Base-by-base conservation (phyloP, 2,888 invertebrate species). In the Copidosoma aretas region DNA sequence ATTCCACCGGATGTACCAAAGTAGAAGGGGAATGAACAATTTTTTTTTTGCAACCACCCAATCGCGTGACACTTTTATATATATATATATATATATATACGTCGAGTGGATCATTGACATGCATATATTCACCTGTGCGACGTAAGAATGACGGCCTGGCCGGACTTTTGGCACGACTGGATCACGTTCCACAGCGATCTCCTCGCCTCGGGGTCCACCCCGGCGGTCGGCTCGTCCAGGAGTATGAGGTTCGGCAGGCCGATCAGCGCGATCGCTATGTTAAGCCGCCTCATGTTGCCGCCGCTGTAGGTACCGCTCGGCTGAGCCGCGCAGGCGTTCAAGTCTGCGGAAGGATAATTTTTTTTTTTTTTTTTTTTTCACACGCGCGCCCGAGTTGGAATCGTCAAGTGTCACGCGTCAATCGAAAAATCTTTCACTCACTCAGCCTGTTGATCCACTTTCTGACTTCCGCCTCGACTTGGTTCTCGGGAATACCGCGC, bases 261-360 rank as follows among this genome's bases (percentile, higher is more conserved):
- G 65, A 93, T 89, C 73, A 93, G 87, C 49, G 91, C 89, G 76
- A 93, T 89, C 1, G 93, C 93, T 51, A 93, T 90, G 41, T 91
- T 91, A 24, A 94, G 82, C 78, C 94, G 93, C 63, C 93, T 85
- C 75, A 91, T 91, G 81, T 93, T 94, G 0, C 93, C 93, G 5
- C 93, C 93, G 75, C 91, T 90, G 81, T 90, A 90, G 39, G 84
- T 84, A 57, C 78, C 79, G 63, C 82, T 82, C 3, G 83, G 80
- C 64, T 83, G 82, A 0, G 74, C 62, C 43, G 80, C 82, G 60
- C 81, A 83, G 12, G 77, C 77, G 24, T 78, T 80, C 49, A 84
- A 78, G 76, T 82, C 84, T 81, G n/a, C n/a, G n/a, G n/a, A n/a
- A n/a, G n/a, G n/a, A n/a, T n/a, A n/a, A n/a, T n/a, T n/a, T n/a